phyloP scores from a whole-genome alignment of 1,140 invertebrate genomes.

The Armadillidium nasatum region DNA sequence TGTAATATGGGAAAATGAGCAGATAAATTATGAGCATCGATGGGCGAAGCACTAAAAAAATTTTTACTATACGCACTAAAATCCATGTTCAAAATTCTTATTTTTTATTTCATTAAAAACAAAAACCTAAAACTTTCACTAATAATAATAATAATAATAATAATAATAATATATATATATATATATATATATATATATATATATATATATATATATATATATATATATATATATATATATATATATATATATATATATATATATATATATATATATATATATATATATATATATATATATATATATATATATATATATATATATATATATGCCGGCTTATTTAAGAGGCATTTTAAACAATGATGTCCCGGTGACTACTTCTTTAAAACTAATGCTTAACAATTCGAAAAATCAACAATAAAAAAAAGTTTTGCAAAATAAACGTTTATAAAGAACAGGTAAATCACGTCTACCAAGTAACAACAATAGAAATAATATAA shows the following conservation, averaged over 20 bases:
- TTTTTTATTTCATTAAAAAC: neutral
- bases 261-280: slow-evolving; percentile 6
- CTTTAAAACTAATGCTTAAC: neutral
- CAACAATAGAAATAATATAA: neutral
- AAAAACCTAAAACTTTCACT: neutral
- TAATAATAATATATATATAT: neutral
- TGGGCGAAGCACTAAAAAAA: neutral
- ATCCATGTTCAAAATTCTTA: neutral
- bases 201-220: neutral
- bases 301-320: neutral
- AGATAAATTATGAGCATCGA: neutral
- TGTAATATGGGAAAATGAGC: neutral
- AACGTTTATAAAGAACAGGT: neutral
- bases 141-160: neutral
- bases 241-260: slow-evolving; percentile 6
- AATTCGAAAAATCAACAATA: neutral
- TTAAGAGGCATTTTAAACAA: no score
- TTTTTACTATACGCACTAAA: neutral
- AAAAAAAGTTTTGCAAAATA: neutral
- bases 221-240: neutral
- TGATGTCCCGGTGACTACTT: neutral
- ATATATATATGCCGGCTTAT: neutral
- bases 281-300: slow-evolving; percentile 6
- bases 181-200: neutral
- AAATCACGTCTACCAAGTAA: neutral